Base-by-base conservation (phyloP, 2,888 invertebrate genomes). In the Brachynemurus nebulosus region DNA sequence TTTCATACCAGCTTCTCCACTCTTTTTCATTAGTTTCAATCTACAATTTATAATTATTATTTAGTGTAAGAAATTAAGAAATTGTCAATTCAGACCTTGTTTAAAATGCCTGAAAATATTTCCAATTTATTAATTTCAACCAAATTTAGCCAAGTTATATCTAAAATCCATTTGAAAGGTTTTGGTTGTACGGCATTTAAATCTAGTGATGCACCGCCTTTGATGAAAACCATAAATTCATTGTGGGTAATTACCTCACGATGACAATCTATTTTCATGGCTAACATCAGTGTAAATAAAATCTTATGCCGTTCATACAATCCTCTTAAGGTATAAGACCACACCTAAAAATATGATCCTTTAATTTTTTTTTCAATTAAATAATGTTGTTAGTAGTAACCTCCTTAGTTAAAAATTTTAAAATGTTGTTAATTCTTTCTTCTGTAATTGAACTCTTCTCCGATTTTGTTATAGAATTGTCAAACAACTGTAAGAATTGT, bases 141-240 rank as follows among this genome's bases (percentile, higher is more conserved):
- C 50, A 95, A 69, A 69, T 96, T 96, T 30, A 95, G 64, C 95
- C 95, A 96, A 0, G 93, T 92, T 50, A 93, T 89, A 57, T 95
- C 95, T 43, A 92, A 69, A 55, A 96, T 90, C 95, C 95, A 96
- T 54, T 78, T 78, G 57, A 90, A 91, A 1, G 93, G 93, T 64
- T 95, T 95, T 0, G 91, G 89, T 2, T 79, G 71, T 0, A 93
- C 93, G 3, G 91, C 90, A 63, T 93, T 92, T 43, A 95, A 67
- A 62, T 95, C 93, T 46, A 95, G 64, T 0, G 93, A 92, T 8
- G 95, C 95, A 1, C 95, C 95, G 25, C 93, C 95, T 68, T 96
- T 96, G 45, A 96, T 92, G 54, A 96, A 91, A 1, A 86, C 83
- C 75, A 88, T 82, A 61, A 96, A 96, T 64, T 96, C 95, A 37